Conservation (phyloP, 1,140 invertebrate genomes). For the Cydia pomonella region DNA sequence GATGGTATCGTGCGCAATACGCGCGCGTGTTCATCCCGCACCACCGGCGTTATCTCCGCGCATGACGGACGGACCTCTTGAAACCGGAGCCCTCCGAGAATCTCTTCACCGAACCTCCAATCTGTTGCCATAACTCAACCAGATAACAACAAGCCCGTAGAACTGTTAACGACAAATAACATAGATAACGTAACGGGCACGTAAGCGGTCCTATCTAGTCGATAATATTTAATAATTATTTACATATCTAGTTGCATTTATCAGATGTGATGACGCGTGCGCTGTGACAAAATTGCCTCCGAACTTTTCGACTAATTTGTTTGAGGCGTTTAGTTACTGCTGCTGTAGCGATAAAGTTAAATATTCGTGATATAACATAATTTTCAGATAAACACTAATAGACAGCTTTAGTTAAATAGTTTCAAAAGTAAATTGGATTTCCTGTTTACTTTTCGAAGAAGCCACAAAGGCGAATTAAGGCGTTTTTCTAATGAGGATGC, state of each 20-base stretch:
- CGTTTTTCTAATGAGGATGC: conserved; percentile 30
- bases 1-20: conserved; percentile 47
- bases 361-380: conserved; percentile 5
- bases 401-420: conserved; percentile 2
- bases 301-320: conserved; percentile 36
- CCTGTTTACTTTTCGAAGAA: conserved; percentile 16
- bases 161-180: conserved; percentile 77
- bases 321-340: conserved; percentile 21
- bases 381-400: conserved; percentile 18
- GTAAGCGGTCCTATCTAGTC: conserved; percentile 75
- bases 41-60: conserved; percentile 47
- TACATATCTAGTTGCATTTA: conserved; percentile 51
- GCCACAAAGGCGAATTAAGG: conserved; percentile 18
- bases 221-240: conserved; percentile 80
- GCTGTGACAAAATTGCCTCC: conserved; percentile 41
- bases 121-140: conserved; percentile 68
- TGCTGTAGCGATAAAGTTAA: conserved; percentile 18
- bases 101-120: conserved; percentile 42
- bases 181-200: conserved; percentile 71
- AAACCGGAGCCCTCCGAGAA: conserved; percentile 58
- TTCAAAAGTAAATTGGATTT: not conserved
- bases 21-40: conserved; percentile 38
- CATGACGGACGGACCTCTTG: conserved; percentile 47
- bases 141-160: conserved; percentile 65
- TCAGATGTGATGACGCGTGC: conserved; percentile 56